Conservation (phyloP, 2,113 vertebrate genomes). For the Sinocyclocheilus grahami region DNA sequence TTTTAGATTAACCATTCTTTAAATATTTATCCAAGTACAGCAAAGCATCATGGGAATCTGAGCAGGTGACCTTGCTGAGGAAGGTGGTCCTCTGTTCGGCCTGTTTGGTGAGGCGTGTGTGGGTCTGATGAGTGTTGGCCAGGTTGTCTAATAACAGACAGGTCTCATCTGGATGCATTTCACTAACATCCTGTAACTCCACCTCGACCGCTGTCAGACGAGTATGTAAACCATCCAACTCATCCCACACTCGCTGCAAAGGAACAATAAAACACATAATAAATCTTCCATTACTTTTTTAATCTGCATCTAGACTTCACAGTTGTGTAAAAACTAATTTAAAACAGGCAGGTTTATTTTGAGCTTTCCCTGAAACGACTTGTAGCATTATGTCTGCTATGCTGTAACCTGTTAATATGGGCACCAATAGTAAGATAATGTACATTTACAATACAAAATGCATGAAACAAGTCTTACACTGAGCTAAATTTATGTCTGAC, state of each 20-base stretch:
- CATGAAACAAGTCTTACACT: not conserved
- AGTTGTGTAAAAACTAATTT: too few relatives aligned
- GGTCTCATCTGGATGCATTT: slow-evolving; percentile 79
- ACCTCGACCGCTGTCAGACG: slow-evolving; percentile 83
- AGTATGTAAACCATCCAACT: slow-evolving; percentile 87
- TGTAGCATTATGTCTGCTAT: not conserved
- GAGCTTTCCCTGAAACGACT: not conserved
- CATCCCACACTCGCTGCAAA: slow-evolving; percentile 85
- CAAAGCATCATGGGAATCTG: not conserved
- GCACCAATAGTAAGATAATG: not conserved
- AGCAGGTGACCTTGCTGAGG: slow-evolving; percentile 84
- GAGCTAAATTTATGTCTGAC: slow-evolving; percentile 66
- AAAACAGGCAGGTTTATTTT: not conserved
- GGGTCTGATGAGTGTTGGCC: slow-evolving; percentile 79
- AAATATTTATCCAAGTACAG: too few relatives aligned
- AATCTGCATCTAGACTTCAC: not conserved
- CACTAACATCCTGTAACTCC: slow-evolving; percentile 83
- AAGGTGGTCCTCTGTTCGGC: slow-evolving; percentile 85
- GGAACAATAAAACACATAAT: slow-evolving; percentile 21
- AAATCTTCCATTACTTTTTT: not conserved
- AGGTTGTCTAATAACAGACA: slow-evolving; percentile 81
- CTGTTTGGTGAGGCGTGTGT: slow-evolving; percentile 81
- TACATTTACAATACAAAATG: not conserved
- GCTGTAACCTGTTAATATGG: not conserved
- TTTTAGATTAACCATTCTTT: too few relatives aligned